Evolutionary conservation across 2,113 vertebrate genomes (phyloP).

Genomic region (Silurus meridionalis): DNA sequence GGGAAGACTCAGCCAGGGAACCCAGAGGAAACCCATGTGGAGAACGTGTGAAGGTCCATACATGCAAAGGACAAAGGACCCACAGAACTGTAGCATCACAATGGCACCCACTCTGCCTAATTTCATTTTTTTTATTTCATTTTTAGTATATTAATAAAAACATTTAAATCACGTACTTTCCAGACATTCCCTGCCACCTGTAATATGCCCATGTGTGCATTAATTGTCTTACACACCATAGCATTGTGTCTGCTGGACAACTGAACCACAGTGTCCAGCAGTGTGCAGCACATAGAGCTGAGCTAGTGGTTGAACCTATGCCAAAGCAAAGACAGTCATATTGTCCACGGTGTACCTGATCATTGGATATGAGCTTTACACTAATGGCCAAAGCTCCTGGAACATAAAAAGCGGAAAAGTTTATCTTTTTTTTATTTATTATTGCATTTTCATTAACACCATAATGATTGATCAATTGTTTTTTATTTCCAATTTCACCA

Average conservation of each 20-base stretch:
- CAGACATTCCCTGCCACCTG: not conserved
- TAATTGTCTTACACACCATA: slow-evolving; percentile 45
- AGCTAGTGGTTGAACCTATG: slow-evolving; percentile 77
- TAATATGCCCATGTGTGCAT: not conserved
- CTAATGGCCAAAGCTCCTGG: slow-evolving; percentile 33
- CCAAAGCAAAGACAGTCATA: slow-evolving; percentile 71
- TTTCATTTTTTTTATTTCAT: too few species aligned
- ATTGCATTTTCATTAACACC: not conserved
- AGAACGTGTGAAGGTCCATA: not conserved
- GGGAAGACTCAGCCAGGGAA: not conserved
- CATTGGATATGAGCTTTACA: slow-evolving; percentile 75
- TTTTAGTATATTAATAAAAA: too few species aligned
- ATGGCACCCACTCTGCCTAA: not conserved
- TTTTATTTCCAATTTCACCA: not conserved
- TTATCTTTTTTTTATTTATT: slow-evolving; percentile 16
- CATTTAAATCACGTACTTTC: not conserved
- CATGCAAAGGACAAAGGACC: not conserved
- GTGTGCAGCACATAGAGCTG: slow-evolving; percentile 63
- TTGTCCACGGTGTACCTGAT: slow-evolving; percentile 64
- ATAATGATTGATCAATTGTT: not conserved
- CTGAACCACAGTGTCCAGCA: slow-evolving; percentile 59
- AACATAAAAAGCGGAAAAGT: slow-evolving; percentile 37
- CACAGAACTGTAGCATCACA: too few species aligned
- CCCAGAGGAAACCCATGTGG: not conserved
- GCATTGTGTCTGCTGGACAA: slow-evolving; percentile 60